Base-by-base conservation (phyloP, 2,888 invertebrate species). In the Capitulum mitella region DNA sequence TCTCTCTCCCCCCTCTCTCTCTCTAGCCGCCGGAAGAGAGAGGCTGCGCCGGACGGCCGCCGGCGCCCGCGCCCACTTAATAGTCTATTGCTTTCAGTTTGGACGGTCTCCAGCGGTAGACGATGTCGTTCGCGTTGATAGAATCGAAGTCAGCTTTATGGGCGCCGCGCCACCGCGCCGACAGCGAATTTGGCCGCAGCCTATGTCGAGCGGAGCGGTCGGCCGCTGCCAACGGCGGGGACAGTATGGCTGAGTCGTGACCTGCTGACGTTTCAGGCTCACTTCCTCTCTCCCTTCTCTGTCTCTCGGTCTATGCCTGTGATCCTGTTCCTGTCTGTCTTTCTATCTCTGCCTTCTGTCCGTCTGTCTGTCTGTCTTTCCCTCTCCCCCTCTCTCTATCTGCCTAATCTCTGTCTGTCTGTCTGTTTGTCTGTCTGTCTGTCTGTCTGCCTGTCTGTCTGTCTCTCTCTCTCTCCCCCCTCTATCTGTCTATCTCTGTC, bases 271-370 rank as follows among this genome's bases (percentile, higher is more conserved):
- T 75, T 8, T 34, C 75, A 29, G 40, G 37, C 75, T 75, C 37
- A 16, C 75, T 75, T 16, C 29, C 8, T 75, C 37, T 75, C 75
- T 29, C 12, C 34, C 32, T 75, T 29, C 16, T 29, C n/a, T 29
- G 6, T n/a, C 74, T 70, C 74, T 70, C 74, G 22, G n/a, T 70
- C 74, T 70, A 26, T 70, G n/a, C n/a, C 74, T 70, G n/a, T 70
- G n/a, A n/a, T 29, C n/a, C 74, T 70, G n/a, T 70, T 29, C n/a
- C 74, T 70, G n/a, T 70, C 74, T 70, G n/a, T 70, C 74, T 70
- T 29, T 70, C 74, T 70, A 26, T 70, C 74, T 70, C 74, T 70
- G n/a, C 3, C 74, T 8, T 26, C 40, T 40, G 19, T 40, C 40
- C 22, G 19, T 40, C 40, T 40, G 19, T 40, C 40, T 40, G 19